A percentile compares a stretch with the other conserved stretches of the same genome.
Conservation (phyloP, 2,888 invertebrate species). For the Polia nebulosa region DNA sequence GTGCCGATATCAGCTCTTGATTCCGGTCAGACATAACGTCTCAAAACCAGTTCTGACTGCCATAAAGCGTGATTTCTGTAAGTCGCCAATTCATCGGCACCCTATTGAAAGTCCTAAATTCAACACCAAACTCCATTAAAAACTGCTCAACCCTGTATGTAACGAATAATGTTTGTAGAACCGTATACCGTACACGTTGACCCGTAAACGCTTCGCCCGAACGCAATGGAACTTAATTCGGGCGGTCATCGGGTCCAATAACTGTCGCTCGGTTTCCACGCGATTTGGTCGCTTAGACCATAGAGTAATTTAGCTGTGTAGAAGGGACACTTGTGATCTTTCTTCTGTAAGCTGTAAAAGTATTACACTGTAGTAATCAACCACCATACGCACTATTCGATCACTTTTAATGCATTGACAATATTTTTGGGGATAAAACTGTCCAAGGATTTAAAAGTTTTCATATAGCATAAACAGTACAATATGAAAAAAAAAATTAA, state of each 20-base stretch:
- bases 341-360: background rate
- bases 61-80: too few relatives aligned
- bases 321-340: slow-evolving; percentile 6
- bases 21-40: too few relatives aligned
- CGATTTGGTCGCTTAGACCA: slow-evolving; percentile 68
- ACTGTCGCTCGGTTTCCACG: slow-evolving; percentile 76
- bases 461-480: too few relatives aligned
- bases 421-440: too few relatives aligned
- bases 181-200: slow-evolving; percentile 61
- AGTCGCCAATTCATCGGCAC: too few relatives aligned
- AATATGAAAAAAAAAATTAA: too few relatives aligned
- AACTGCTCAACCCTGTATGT: slow-evolving; percentile 31
- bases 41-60: too few relatives aligned
- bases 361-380: background rate
- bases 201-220: slow-evolving; percentile 65
- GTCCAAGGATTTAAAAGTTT: too few relatives aligned
- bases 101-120: too few relatives aligned
- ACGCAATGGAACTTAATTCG: slow-evolving; percentile 75
- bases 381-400: background rate
- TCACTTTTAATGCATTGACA: too few relatives aligned
- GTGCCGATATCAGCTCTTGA: too few relatives aligned
- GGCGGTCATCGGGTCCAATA: slow-evolving; percentile 74
- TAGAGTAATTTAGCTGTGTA: slow-evolving; percentile 3
- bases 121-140: slow-evolving; percentile 29
- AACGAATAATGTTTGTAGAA: slow-evolving; percentile 61